Conservation (phyloP, 2,797 vertebrate species). For the Schizopygopsis malacanthus region DNA sequence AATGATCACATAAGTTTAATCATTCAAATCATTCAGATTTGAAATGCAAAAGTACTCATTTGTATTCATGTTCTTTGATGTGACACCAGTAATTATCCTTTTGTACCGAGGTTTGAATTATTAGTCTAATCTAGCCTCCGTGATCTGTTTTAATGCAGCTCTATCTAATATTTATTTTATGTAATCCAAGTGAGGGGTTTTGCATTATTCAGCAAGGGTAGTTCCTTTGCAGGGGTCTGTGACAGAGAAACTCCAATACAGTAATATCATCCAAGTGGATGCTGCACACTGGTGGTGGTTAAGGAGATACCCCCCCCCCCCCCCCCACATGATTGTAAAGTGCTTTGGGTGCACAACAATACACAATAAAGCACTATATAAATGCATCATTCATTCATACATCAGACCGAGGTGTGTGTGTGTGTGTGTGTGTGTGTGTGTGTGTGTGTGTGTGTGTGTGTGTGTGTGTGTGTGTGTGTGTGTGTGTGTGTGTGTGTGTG, state of each 20-base stretch:
- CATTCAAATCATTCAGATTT: slow-evolving; percentile 12
- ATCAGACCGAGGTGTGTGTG: background rate
- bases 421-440: background rate
- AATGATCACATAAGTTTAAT: slow-evolving; percentile 1
- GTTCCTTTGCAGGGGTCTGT: background rate
- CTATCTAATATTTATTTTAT: background rate
- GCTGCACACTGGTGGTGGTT: too few relatives aligned
- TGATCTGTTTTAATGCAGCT: slow-evolving; percentile 16
- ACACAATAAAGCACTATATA: too few relatives aligned
- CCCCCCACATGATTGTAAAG: too few relatives aligned
- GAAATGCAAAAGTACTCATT: background rate
- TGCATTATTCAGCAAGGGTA: slow-evolving; percentile 13
- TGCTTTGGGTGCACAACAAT: too few relatives aligned
- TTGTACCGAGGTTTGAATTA: slow-evolving; percentile 3
- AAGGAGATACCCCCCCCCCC: too few relatives aligned
- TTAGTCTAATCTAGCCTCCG: background rate
- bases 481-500: background rate
- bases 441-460: background rate
- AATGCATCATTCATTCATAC: too few relatives aligned
- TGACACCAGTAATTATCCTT: background rate
- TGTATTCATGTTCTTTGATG: background rate
- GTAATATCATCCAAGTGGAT: background rate
- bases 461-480: background rate
- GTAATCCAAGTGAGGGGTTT: background rate
- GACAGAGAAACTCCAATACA: slow-evolving; percentile 6